Base-by-base conservation (phyloP, 2,113 vertebrate genomes). In the Burhinus bistriatus region DNA sequence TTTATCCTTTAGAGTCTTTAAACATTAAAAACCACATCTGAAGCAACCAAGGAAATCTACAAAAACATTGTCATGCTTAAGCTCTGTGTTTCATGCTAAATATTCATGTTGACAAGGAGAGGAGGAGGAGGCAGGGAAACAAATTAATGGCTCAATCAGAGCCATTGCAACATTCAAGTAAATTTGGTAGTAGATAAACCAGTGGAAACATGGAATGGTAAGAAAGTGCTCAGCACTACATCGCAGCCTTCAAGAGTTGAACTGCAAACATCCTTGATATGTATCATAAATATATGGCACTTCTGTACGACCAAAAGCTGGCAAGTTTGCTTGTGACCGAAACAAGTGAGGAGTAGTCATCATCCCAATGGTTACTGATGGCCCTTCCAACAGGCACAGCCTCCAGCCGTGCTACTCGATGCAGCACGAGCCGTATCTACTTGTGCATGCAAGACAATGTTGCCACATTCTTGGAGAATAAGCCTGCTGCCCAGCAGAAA, bases 201-300 rank as follows among this genome's bases (percentile, higher is more conserved):
- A 91, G 87, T 45, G 87, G 87, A 95, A 96, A 98, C 59, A 83
- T 25, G 62, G 95, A 97, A 96, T 90, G 91, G 93, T 94, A 97
- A 89, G 92, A 96, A 97, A 98, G 97, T 98, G 97, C 97, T 96
- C 80, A 5, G 93, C 93, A 96, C 96, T 93, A 94, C 87, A 73
- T 4, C 4, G 65, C 92, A 97, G 92, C 90, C 89, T 95, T 97
- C 91, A 85, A 52, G 82, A 95, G 83, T 5, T 91, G 84, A 97
- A 71, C 94, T 88, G 94, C 96, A 97, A 90, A 94, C 83, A 94
- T 91, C 95, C 93, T 96, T 96, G 97, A 96, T 97, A 97, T 84
- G 93, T 93, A 97, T 95, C 96, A 98, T 97, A 97, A 98, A 98
- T 98, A 98, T 97, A 97, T 97, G 93, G 97, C 97, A 97, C 96